Conservation (phyloP, 2,797 vertebrate species). For the Muscicapa striata region DNA sequence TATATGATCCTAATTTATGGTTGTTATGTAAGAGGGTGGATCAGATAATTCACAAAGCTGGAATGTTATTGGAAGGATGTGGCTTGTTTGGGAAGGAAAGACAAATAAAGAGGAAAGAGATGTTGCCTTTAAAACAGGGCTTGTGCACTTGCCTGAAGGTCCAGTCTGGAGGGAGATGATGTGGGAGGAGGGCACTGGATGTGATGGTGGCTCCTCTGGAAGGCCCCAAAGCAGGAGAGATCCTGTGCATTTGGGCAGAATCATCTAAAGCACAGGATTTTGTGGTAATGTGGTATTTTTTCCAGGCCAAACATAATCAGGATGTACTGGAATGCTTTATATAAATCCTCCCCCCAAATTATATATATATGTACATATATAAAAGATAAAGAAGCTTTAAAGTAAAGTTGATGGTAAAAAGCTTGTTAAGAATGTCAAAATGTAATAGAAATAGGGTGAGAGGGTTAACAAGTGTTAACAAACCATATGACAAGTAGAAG, state of each 20-base stretch:
- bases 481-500: background rate
- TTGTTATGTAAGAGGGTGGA: background rate
- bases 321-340: background rate
- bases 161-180: rapidly evolving
- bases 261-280: background rate
- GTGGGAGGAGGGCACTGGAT: background rate
- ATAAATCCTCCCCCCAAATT: background rate
- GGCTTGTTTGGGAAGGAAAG: background rate
- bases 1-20: background rate
- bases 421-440: background rate
- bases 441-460: background rate
- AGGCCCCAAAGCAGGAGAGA: background rate
- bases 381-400: background rate
- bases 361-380: too few species aligned
- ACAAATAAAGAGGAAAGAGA: background rate
- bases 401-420: background rate
- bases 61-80: background rate
- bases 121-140: background rate
- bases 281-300: background rate
- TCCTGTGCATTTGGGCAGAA: background rate
- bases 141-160: background rate
- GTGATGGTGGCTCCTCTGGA: background rate
- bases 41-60: background rate
- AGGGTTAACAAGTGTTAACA: background rate
- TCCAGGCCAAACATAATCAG: background rate